These are phyloP conservation scores for Clamator glandarius DNA, from an alignment of 2,797 vertebrate genomes.

Conservation along the genomic window DNA sequence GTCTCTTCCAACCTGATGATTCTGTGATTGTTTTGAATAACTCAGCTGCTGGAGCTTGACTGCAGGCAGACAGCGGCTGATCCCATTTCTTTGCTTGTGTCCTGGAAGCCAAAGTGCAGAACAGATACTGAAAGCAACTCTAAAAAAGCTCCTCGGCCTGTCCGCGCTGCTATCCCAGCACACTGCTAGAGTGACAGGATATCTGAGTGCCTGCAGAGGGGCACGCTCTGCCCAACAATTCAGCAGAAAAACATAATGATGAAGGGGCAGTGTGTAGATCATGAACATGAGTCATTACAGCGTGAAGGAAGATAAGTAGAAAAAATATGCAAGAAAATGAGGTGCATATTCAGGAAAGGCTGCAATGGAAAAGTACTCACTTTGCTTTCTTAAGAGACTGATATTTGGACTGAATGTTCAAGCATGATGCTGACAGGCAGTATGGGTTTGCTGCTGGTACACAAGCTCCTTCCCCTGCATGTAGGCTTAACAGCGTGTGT, in stretches of 20 bases:
- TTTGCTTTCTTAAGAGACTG: neutral
- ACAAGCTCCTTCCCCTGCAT: neutral
- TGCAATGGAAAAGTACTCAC: neutral
- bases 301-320: neutral
- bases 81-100: neutral
- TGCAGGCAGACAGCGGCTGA: neutral
- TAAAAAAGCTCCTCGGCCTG: neutral
- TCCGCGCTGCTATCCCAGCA: neutral
- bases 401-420: neutral
- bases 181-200: neutral
- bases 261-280: neutral
- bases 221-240: neutral
- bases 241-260: neutral
- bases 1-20: too few relatives aligned
- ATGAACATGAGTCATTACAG: neutral
- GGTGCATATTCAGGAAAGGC: neutral
- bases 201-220: accelerated
- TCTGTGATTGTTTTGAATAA: neutral
- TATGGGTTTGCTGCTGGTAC: neutral
- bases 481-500: neutral
- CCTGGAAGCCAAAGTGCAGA: neutral
- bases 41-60: neutral
- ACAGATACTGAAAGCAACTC: neutral
- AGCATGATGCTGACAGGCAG: neutral
- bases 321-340: neutral